These are phyloP conservation scores for Nyctibius bracteatus DNA, from an alignment of 2,113 vertebrate species.

Conservation along the genomic window DNA sequence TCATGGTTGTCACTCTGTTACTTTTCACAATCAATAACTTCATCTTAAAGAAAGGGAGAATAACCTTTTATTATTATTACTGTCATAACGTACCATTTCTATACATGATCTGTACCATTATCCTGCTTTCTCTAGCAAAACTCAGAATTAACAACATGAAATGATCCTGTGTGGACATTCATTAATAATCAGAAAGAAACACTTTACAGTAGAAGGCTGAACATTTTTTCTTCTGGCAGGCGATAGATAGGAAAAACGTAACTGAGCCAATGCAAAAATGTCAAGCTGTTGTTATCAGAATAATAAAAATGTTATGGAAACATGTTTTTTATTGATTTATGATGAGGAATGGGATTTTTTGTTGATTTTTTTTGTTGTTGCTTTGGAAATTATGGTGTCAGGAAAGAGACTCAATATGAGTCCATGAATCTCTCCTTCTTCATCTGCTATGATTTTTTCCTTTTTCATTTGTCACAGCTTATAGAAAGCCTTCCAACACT, in stretches of 20 bases:
- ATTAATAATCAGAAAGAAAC: slow-evolving; percentile 17
- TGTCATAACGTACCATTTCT: neutral
- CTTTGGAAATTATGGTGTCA: neutral
- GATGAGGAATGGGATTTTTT: neutral
- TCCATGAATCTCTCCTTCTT: neutral
- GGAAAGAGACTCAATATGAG: neutral
- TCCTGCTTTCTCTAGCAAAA: neutral
- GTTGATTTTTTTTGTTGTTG: neutral
- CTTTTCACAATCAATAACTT: neutral
- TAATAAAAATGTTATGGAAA: slow-evolving; percentile 52
- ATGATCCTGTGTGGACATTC: neutral
- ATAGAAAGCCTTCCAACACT: neutral
- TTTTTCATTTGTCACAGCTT: neutral
- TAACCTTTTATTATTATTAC: neutral
- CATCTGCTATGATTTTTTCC: neutral
- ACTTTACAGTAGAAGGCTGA: neutral
- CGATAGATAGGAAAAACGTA: slow-evolving; percentile 41
- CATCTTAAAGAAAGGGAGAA: neutral
- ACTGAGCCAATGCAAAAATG: slow-evolving; percentile 50
- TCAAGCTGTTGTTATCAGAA: slow-evolving; percentile 59
- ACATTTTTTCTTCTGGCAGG: slow-evolving; percentile 39
- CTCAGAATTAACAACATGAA: neutral
- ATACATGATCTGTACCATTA: neutral
- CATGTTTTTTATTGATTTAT: slow-evolving; percentile 5
- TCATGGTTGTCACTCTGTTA: neutral